A percentile compares a stretch with the other conserved stretches of the same genome.
phyloP scores from a whole-genome alignment of 2,888 invertebrate species.

The Xylota sylvarum region DNA sequence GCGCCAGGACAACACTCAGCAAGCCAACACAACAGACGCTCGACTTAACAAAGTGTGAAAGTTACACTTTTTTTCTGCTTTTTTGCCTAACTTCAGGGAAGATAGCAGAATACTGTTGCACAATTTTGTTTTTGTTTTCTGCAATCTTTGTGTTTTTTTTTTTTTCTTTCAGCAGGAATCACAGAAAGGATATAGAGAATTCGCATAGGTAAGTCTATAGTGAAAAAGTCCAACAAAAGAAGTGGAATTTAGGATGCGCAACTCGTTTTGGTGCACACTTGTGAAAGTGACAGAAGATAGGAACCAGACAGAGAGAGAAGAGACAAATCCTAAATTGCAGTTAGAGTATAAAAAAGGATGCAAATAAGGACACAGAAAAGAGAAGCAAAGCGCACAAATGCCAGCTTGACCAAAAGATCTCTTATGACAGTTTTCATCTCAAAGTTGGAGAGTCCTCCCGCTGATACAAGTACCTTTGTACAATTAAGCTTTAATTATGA shows the following conservation, averaged over 20 bases:
- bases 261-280: constrained; percentile 9
- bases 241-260: constrained; percentile 20
- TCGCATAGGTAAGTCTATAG: constrained; percentile 22
- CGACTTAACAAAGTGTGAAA: constrained; percentile 69
- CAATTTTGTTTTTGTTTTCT: constrained; percentile 9
- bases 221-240: constrained; percentile 34
- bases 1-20: constrained; percentile 67
- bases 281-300: constrained; percentile 17
- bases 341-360: neutral
- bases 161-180: constrained; percentile 13
- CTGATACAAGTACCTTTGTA: constrained; percentile 11
- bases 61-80: constrained; percentile 62
- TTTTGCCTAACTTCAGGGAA: constrained; percentile 61
- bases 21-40: constrained; percentile 52
- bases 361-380: neutral
- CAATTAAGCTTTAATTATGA: constrained; percentile 1
- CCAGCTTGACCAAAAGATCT: constrained; percentile 19
- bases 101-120: constrained; percentile 46
- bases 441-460: neutral
- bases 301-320: neutral
- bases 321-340: constrained; percentile 18
- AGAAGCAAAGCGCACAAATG: neutral
- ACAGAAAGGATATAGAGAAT: constrained; percentile 35
- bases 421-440: constrained; percentile 10
- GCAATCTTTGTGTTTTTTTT: constrained; percentile 25